Percentiles rank a stretch among this genome's conserved stretches.
These are phyloP conservation scores for Oscheius sp. DNA, from an alignment of 1,140 invertebrate genomes.

Conservation along the genomic window DNA sequence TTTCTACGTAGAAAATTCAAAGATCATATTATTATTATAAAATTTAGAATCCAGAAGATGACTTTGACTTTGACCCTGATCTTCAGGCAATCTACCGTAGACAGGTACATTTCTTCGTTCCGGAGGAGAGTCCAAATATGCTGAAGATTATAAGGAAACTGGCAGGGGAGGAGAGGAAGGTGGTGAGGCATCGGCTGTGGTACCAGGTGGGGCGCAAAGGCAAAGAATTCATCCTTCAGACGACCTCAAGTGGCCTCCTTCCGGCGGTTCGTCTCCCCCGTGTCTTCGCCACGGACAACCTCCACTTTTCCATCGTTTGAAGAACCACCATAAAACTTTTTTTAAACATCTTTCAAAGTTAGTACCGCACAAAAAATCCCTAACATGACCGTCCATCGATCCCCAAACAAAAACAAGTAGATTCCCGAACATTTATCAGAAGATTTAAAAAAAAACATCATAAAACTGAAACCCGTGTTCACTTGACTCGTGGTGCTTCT, in stretches of 20 bases:
- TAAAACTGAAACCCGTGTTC: too few species aligned
- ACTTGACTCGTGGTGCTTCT: too few species aligned
- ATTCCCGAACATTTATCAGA: too few species aligned
- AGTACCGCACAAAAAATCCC: too few species aligned
- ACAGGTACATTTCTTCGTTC: slow-evolving; percentile 12
- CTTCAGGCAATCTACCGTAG: slow-evolving; percentile 21
- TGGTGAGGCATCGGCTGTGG: background rate
- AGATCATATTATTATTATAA: background rate
- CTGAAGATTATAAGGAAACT: slow-evolving; percentile 6
- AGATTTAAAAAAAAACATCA: too few species aligned
- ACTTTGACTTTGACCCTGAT: slow-evolving; percentile 26
- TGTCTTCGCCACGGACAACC: background rate
- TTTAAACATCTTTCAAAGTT: too few species aligned
- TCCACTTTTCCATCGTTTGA: background rate
- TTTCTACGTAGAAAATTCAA: background rate
- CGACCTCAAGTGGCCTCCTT: background rate
- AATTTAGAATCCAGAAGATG: slow-evolving; percentile 25
- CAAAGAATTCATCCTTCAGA: background rate
- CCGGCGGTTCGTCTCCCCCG: background rate
- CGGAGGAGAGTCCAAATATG: background rate
- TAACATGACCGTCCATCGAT: too few species aligned
- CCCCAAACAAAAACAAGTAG: too few species aligned
- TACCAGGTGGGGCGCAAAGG: background rate
- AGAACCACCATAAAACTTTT: too few species aligned
- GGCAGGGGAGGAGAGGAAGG: slow-evolving; percentile 8